phyloP scores from a whole-genome alignment of 35 echinoderm and acorn worm genomes.

The Chiridota heheva region DNA sequence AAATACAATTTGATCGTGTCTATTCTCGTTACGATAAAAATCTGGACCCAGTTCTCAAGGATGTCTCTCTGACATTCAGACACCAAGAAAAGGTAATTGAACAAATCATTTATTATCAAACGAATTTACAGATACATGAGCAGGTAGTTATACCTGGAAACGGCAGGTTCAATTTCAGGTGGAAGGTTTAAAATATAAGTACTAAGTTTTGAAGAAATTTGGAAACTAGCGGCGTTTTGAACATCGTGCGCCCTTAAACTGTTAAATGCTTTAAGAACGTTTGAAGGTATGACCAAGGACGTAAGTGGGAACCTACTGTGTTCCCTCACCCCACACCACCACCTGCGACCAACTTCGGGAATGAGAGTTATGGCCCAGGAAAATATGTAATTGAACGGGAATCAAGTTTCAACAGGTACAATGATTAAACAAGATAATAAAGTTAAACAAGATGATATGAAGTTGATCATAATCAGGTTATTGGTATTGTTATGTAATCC shows the following conservation, averaged over 20 bases:
- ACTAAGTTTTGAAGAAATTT: not conserved
- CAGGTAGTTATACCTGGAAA: not conserved
- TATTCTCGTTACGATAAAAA: slow-evolving; percentile 39
- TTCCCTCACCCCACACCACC: too few species aligned
- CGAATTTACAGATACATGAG: not conserved
- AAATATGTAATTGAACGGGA: too few species aligned
- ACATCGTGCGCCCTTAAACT: not conserved
- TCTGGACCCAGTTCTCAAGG: slow-evolving; percentile 45
- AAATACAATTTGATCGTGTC: slow-evolving; percentile 36
- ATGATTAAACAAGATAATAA: too few species aligned
- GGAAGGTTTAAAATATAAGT: not conserved
- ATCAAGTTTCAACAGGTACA: too few species aligned
- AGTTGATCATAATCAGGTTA: too few species aligned
- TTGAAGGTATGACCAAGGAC: too few species aligned
- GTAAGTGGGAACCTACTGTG: too few species aligned
- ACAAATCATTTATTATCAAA: too few species aligned
- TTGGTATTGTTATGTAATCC: too few species aligned
- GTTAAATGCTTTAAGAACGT: not conserved
- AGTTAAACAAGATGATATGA: too few species aligned
- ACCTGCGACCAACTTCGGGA: too few species aligned
- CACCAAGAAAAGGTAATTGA: slow-evolving; percentile 40
- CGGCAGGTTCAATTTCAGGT: not conserved
- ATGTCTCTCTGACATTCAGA: slow-evolving; percentile 40
- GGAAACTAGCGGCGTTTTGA: not conserved
- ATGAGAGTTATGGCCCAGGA: too few species aligned